These are phyloP conservation scores for Philereme vetulata DNA, from an alignment of 2,888 invertebrate species.

Conservation along the genomic window DNA sequence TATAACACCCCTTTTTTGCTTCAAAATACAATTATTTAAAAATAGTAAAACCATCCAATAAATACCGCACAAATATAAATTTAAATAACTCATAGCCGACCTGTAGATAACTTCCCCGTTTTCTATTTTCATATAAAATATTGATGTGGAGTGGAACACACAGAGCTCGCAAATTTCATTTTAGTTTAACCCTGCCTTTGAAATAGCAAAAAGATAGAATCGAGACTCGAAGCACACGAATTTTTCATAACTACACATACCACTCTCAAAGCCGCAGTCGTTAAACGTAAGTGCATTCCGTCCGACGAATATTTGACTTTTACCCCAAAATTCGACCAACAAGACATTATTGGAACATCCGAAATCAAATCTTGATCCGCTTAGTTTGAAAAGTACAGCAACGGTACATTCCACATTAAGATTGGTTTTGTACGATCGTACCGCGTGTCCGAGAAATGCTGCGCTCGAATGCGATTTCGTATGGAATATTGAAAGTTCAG, in stretches of 20 bases:
- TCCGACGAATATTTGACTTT: slow-evolving; percentile 29
- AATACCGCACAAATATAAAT: too few species aligned
- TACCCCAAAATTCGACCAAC: slow-evolving; percentile 24
- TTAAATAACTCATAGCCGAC: too few species aligned
- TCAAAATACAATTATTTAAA: too few species aligned
- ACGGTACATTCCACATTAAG: slow-evolving; percentile 48
- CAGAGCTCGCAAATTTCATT: slow-evolving; percentile 18
- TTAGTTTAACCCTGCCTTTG: slow-evolving; percentile 17
- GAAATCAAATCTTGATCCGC: slow-evolving; percentile 32
- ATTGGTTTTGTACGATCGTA: slow-evolving; percentile 52
- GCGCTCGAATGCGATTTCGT: slow-evolving; percentile 77
- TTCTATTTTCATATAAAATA: not conserved
- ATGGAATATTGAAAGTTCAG: slow-evolving; percentile 80
- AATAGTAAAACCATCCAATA: too few species aligned
- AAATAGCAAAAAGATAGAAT: slow-evolving; percentile 32
- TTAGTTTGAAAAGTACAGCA: slow-evolving; percentile 45
- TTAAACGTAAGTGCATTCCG: slow-evolving; percentile 33
- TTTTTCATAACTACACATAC: slow-evolving; percentile 31
- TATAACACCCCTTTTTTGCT: too few species aligned
- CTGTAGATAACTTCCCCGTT: too few species aligned
- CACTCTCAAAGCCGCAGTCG: slow-evolving; percentile 33
- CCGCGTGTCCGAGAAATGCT: slow-evolving; percentile 69
- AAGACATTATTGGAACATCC: slow-evolving; percentile 29
- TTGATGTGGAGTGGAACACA: slow-evolving; percentile 1
- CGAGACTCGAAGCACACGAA: slow-evolving; percentile 27